A percentile compares a stretch with the other conserved stretches of the same genome.
Evolutionary conservation across 1,140 invertebrate genomes (phyloP).

Genomic region (Drosophila bocki): DNA sequence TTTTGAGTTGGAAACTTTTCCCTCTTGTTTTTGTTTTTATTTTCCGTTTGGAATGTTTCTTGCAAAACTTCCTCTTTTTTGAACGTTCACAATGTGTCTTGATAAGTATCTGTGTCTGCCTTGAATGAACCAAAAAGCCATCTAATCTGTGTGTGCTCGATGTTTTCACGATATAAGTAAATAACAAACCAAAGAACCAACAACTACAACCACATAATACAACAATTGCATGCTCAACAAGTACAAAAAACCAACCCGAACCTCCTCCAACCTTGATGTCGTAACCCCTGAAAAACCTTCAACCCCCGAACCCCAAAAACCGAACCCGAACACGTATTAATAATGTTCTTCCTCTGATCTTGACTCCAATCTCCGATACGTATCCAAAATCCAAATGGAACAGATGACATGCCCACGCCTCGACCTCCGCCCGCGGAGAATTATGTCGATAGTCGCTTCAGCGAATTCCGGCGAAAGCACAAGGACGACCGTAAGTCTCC

Average conservation of each 20-base stretch:
- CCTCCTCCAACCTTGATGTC: slow-evolving; percentile 65
- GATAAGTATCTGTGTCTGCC: slow-evolving; percentile 84
- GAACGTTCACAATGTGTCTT: slow-evolving; percentile 73
- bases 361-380: slow-evolving; percentile 22
- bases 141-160: slow-evolving; percentile 69
- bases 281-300: slow-evolving; percentile 43
- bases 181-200: slow-evolving; percentile 56
- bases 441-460: slow-evolving; percentile 84
- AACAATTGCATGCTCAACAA: slow-evolving; percentile 84
- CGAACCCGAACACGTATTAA: slow-evolving; percentile 32
- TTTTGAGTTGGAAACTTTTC: slow-evolving; percentile 25
- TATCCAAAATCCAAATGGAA: slow-evolving; percentile 29
- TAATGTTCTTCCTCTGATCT: slow-evolving; percentile 38
- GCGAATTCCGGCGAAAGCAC: slow-evolving; percentile 84
- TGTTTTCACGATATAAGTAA: slow-evolving; percentile 64
- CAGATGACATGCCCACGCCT: slow-evolving; percentile 84
- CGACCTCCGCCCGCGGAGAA: slow-evolving; percentile 75
- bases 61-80: slow-evolving; percentile 60
- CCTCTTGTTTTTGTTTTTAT: slow-evolving; percentile 12
- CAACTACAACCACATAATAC: slow-evolving; percentile 75
- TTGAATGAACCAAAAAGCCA: slow-evolving; percentile 66
- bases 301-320: not conserved
- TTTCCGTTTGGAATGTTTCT: slow-evolving; percentile 68
- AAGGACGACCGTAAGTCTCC: slow-evolving; percentile 85
- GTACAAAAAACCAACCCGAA: slow-evolving; percentile 64